Conservation (phyloP, 2,888 invertebrate genomes). For the Plagodis dolabraria region DNA sequence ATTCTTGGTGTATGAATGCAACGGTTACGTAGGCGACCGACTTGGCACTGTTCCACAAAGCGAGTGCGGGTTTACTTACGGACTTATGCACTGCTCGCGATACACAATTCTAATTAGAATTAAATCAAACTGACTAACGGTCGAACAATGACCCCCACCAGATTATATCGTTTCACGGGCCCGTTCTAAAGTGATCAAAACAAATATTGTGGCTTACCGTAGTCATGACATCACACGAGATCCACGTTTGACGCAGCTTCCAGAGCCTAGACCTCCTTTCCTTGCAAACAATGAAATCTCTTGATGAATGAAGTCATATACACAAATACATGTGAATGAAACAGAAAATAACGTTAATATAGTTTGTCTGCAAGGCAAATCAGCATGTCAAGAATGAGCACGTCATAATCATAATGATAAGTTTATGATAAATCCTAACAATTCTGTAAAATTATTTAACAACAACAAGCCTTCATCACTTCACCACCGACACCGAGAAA, state of each 20-base stretch:
- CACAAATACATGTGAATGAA: no score
- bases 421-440: no score
- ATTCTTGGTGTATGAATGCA: slow-evolving; percentile 36
- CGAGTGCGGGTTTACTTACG: slow-evolving; percentile 43
- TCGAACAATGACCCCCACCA: slow-evolving; percentile 35
- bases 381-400: no score
- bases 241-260: slow-evolving; percentile 23
- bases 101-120: slow-evolving; percentile 53
- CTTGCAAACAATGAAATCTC: slow-evolving; percentile 43
- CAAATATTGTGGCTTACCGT: slow-evolving; percentile 59
- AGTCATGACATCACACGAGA: slow-evolving; percentile 61
- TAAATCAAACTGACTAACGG: slow-evolving; percentile 43
- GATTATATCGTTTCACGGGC: slow-evolving; percentile 27
- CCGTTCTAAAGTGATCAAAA: slow-evolving; percentile 35
- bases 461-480: no score
- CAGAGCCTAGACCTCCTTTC: slow-evolving; percentile 46
- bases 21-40: slow-evolving; percentile 56
- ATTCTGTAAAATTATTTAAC: no score
- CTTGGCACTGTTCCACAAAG: slow-evolving; percentile 76
- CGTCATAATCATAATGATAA: no score
- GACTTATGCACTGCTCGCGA: slow-evolving; percentile 47
- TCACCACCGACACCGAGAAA: no score
- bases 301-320: slow-evolving; percentile 8
- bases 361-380: no score
- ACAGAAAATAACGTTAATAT: no score